Percentiles rank a stretch among this genome's conserved stretches.
phyloP scores from a whole-genome alignment of 2,797 vertebrate species.

The Scleropages formosus region DNA sequence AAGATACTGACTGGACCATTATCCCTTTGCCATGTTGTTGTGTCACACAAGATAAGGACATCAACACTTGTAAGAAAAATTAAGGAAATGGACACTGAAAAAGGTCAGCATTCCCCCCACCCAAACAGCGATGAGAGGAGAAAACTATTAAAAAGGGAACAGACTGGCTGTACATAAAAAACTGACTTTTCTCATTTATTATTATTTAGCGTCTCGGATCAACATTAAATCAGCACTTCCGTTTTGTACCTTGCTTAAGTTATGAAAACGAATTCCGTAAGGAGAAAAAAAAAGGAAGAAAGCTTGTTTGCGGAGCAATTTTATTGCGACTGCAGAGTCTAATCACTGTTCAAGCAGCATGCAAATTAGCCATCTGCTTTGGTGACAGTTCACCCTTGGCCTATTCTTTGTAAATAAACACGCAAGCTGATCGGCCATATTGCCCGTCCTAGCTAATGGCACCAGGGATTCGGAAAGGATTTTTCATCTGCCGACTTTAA shows the following conservation, averaged over 20 bases:
- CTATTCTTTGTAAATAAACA: slow-evolving; percentile 14
- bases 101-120: too few species aligned
- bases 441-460: neutral
- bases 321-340: slow-evolving; percentile 9
- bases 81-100: too few species aligned
- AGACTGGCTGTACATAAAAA: too few species aligned
- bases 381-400: slow-evolving; percentile 15
- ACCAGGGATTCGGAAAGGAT: neutral
- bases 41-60: too few species aligned
- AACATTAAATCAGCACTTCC: too few species aligned
- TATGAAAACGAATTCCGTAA: neutral
- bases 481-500: neutral
- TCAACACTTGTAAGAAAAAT: too few species aligned
- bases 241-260: neutral
- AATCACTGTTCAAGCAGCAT: slow-evolving; percentile 24
- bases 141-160: too few species aligned
- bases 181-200: too few species aligned
- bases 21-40: too few species aligned
- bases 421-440: neutral
- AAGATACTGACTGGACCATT: too few species aligned
- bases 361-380: slow-evolving; percentile 18
- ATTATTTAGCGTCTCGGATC: too few species aligned
- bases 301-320: neutral
- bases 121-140: too few species aligned
- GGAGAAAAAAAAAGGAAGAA: neutral